These are phyloP conservation scores for Drosophila nr. perissopoda DNA, from an alignment of 2,888 invertebrate species.

Conservation along the genomic window DNA sequence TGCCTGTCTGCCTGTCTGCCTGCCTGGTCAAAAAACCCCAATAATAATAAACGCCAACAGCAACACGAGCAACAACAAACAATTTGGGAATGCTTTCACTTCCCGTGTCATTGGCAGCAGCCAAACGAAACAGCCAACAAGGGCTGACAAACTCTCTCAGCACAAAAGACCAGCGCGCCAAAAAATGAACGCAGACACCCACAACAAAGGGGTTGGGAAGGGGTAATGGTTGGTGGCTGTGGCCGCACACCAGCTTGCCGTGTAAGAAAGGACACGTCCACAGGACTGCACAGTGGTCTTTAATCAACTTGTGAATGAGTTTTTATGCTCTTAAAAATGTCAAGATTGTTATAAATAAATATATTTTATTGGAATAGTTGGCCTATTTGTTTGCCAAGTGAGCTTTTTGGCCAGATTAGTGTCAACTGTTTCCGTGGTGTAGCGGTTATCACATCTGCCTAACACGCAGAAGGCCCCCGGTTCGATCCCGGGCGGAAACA, in stretches of 20 bases:
- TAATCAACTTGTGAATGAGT: background rate
- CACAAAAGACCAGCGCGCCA: slow-evolving; percentile 63
- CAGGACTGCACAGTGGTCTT: slow-evolving; percentile 42
- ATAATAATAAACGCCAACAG: slow-evolving; percentile 41
- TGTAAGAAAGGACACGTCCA: slow-evolving; percentile 37
- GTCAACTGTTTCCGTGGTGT: slow-evolving; percentile 83
- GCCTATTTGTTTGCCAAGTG: slow-evolving; percentile 13
- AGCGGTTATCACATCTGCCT: slow-evolving; percentile 85
- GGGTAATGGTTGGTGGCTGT: background rate
- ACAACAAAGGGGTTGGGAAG: background rate
- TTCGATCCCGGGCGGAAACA: slow-evolving; percentile 84
- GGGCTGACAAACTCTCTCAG: slow-evolving; percentile 28
- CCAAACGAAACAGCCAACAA: slow-evolving; percentile 29
- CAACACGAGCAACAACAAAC: slow-evolving; percentile 16
- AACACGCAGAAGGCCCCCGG: slow-evolving; percentile 85
- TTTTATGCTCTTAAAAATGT: background rate
- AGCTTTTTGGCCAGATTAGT: background rate
- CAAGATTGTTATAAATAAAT: slow-evolving; percentile 3
- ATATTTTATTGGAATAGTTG: slow-evolving; percentile 14
- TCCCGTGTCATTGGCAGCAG: slow-evolving; percentile 79
- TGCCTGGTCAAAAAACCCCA: slow-evolving; percentile 67
- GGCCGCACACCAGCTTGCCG: slow-evolving; percentile 14
- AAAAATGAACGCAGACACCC: slow-evolving; percentile 51
- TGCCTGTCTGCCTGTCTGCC: slow-evolving; percentile 31
- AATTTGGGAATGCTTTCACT: slow-evolving; percentile 72